phyloP scores from a whole-genome alignment of 2,113 vertebrate genomes.

The Spilogale gracilis region DNA sequence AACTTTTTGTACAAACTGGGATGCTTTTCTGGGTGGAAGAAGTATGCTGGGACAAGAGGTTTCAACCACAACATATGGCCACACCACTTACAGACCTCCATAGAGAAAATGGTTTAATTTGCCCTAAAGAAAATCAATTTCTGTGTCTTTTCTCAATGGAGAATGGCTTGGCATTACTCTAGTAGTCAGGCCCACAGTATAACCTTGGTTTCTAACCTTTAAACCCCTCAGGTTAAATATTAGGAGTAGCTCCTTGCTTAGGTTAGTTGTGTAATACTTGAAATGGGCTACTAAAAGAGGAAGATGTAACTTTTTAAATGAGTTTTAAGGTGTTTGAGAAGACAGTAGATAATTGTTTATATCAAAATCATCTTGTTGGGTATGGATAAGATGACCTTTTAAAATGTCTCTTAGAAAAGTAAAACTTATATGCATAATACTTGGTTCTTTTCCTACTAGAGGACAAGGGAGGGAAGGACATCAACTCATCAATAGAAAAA shows the following conservation, averaged over 20 bases:
- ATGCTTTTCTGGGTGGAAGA: constrained; percentile 48
- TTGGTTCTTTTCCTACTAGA: background rate
- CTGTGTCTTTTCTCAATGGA: background rate
- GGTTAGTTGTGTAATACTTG: background rate
- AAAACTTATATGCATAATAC: background rate
- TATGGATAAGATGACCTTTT: constrained; percentile 35
- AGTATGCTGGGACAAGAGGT: constrained; percentile 44
- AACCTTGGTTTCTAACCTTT: constrained; percentile 28
- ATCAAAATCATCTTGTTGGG: constrained; percentile 49
- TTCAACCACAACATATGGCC: constrained; percentile 28
- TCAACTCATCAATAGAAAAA: constrained; percentile 24
- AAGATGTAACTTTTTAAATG: constrained; percentile 45
- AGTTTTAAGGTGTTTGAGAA: background rate
- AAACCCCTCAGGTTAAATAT: background rate
- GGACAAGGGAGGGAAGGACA: constrained; percentile 51
- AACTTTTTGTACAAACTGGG: constrained; percentile 26
- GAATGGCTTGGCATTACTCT: background rate
- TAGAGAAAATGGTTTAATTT: constrained; percentile 57
- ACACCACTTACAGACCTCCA: constrained; percentile 14
- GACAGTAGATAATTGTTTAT: constrained; percentile 53
- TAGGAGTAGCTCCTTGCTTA: constrained; percentile 8
- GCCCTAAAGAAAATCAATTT: constrained; percentile 38
- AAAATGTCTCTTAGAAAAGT: constrained; percentile 35
- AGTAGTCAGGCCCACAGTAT: background rate
- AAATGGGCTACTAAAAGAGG: constrained; percentile 11